phyloP scores from a whole-genome alignment of 2,113 vertebrate genomes.

The Toxotes jaculatrix region DNA sequence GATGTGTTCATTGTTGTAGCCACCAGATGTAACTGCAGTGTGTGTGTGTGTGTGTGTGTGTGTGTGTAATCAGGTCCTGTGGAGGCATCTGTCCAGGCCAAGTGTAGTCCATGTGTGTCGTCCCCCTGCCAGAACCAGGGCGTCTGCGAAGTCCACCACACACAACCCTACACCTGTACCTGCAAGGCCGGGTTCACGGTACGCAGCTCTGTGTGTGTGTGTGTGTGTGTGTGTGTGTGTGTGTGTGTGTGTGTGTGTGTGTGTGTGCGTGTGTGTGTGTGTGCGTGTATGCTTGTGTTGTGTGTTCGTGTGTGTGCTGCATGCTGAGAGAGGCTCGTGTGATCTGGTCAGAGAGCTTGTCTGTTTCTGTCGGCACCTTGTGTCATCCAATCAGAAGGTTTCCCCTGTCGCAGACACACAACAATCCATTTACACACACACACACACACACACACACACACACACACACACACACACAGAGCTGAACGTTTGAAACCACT shows the following conservation, averaged over 20 bases:
- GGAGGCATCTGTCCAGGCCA: conserved; percentile 87
- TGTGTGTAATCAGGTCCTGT: conserved; percentile 84
- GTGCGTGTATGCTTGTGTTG: not conserved
- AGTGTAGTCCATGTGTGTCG: conserved; percentile 93
- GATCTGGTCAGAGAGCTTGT: not conserved
- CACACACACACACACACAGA: not conserved
- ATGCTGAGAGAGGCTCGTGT: not conserved
- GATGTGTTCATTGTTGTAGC: not conserved
- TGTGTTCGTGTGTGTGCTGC: not conserved
- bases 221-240: not conserved
- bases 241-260: not conserved
- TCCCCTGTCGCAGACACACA: not conserved
- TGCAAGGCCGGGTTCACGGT: conserved; percentile 91
- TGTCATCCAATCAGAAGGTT: conserved; percentile 11
- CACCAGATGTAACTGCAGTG: not conserved
- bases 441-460: too few relatives aligned
- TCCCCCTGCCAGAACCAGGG: conserved; percentile 92
- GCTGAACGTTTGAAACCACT: conserved; percentile 7
- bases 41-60: conserved; percentile 15
- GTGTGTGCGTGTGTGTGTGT: conserved; percentile 1
- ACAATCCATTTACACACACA: conserved; percentile 16
- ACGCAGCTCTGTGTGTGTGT: not conserved
- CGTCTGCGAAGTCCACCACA: conserved; percentile 84
- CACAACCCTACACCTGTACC: conserved; percentile 87
- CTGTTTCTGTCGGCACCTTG: not conserved